Evolutionary conservation across 2,888 invertebrate genomes (phyloP), one percentile per base, ranked within the genome.

Genomic region (Pycnomerus fuliginosus): DNA sequence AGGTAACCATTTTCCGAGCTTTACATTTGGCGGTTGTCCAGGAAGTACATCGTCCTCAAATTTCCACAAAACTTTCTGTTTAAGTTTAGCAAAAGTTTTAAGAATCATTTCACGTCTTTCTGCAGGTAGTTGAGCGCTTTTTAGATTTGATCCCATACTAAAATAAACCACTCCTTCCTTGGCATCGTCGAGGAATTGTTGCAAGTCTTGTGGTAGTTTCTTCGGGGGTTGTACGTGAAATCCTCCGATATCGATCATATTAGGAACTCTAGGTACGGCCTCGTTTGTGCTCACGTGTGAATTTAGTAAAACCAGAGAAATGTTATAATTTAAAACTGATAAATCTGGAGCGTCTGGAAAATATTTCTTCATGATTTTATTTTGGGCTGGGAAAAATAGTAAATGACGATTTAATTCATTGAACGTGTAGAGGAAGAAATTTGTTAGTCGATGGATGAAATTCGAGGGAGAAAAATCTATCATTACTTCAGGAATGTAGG

Each of bases 41-140:
- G 66, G 58, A 20, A 71, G 53, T 3, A 68, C 33, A 1, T 66
- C 66, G 4, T 16, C 32, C 29, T 48, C 48, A 38, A 38, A 84
- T 68, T 83, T 84, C 82, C 82, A 83, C 15, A 84, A 57, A 0
- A 84, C 76, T 1, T 74, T 77, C 45, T 81, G 78, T 45, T 81
- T 79, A 0, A 83, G 53, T 44, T 71, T 72, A 1, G 74, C 68
- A 35, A 84, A 77, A 3, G 75, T 76, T 37, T 77, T 76, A 5
- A 77, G 65, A 20, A 84, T 74, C 1, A 70, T 75, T 13, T 72
- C 62, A 16, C 73, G 67, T 48, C 75, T 77, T 1, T 76, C 73
- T 4, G 10, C 14, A 4, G 43, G 43, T 12, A 50, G 31, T 31
- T 46, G 29, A 7, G 22, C 35, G 30, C 47, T 50, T 38, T 47